A percentile compares a stretch with the other conserved stretches of the same genome.
These are phyloP conservation scores for Chlorodrepanis virens DNA, from an alignment of 2,113 vertebrate species.

Conservation along the genomic window DNA sequence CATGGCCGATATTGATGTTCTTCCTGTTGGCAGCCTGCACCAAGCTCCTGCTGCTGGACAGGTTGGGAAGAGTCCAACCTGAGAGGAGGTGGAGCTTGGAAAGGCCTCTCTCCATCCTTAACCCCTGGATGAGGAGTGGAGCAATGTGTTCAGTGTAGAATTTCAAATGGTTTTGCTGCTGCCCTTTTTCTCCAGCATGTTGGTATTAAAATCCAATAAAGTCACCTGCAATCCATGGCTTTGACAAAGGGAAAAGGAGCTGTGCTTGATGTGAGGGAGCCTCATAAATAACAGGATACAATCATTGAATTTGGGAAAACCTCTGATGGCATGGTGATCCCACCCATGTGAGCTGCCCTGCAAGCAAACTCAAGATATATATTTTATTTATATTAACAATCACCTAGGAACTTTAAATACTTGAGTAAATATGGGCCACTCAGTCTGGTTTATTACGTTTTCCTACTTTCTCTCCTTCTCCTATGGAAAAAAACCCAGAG, in stretches of 20 bases:
- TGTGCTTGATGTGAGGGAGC: neutral
- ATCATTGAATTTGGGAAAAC: neutral
- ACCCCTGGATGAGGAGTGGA: fast-evolving
- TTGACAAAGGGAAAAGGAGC: neutral
- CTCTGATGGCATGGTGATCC: neutral
- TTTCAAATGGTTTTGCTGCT: neutral
- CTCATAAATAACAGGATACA: no score
- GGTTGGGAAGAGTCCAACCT: neutral
- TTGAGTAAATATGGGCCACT: neutral
- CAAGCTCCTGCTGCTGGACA: neutral
- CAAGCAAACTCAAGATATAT: neutral
- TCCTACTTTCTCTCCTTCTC: neutral
- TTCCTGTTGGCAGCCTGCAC: neutral
- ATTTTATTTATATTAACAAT: no score
- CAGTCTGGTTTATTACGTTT: neutral
- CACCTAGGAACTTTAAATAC: neutral
- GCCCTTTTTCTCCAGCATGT: neutral
- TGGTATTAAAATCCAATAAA: neutral
- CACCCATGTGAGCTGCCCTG: neutral
- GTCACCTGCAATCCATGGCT: neutral
- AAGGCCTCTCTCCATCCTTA: neutral
- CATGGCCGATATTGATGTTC: neutral
- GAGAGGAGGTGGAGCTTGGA: neutral
- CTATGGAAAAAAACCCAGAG: fast-evolving
- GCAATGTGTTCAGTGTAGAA: fast-evolving